Conservation (phyloP, 2,888 invertebrate species). For the Deilephila porcellus region DNA sequence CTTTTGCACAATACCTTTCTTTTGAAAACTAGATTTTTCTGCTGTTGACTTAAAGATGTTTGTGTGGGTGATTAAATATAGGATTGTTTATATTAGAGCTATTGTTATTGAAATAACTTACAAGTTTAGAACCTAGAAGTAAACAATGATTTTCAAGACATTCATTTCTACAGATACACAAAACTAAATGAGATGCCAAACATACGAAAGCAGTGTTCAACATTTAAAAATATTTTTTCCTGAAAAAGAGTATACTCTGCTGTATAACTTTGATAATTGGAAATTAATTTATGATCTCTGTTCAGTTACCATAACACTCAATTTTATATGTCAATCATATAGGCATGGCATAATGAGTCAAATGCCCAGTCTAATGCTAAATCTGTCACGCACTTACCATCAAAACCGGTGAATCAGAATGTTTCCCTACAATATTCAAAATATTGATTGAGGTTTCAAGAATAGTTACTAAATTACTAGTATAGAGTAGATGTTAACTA, state of each 20-base stretch:
- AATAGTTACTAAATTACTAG: conserved; percentile 1
- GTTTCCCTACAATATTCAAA: not conserved
- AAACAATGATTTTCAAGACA: too few species aligned
- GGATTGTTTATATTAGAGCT: not conserved
- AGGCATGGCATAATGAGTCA: too few species aligned
- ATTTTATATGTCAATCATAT: not conserved
- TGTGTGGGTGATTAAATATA: not conserved
- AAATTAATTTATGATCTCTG: conserved; percentile 5
- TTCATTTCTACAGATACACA: too few species aligned
- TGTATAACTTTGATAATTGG: not conserved
- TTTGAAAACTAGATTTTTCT: too few species aligned
- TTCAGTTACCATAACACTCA: not conserved
- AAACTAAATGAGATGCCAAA: too few species aligned
- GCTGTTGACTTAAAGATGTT: too few species aligned
- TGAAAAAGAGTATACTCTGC: too few species aligned
- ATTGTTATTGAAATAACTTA: not conserved
- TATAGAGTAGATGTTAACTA: conserved; percentile 42
- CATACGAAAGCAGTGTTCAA: too few species aligned
- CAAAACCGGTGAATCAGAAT: not conserved
- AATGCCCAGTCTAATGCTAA: too few species aligned
- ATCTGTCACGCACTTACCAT: too few species aligned
- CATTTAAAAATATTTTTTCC: too few species aligned
- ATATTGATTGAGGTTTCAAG: not conserved
- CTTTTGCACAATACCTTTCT: too few species aligned
- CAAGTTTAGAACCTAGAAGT: not conserved